phyloP scores from a whole-genome alignment of 2,797 vertebrate genomes.

The Selene dorsalis region DNA sequence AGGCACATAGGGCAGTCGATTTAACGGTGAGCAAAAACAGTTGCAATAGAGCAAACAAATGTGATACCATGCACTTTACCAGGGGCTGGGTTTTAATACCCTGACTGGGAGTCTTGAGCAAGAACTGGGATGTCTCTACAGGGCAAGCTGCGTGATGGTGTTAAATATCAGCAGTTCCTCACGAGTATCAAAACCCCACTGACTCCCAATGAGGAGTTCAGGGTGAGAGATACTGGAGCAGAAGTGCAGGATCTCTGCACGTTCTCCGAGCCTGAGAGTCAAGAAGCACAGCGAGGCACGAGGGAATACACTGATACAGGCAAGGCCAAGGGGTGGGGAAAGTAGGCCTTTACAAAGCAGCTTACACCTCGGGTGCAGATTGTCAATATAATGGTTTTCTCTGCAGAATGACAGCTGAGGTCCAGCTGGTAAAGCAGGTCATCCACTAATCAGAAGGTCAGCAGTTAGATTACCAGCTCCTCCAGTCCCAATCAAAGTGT shows the following conservation, averaged over 20 bases:
- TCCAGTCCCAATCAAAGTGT: no score
- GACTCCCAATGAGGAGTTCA: not conserved
- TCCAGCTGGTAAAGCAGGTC: no score
- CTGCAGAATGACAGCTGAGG: not conserved
- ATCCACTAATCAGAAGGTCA: no score
- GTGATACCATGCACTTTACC: not conserved
- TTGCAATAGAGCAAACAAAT: not conserved
- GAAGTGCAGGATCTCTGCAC: constrained; percentile 1
- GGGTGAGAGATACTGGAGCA: not conserved
- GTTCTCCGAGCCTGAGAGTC: not conserved
- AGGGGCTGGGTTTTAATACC: not conserved
- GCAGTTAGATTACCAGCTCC: no score
- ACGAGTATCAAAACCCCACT: not conserved
- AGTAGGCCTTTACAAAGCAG: not conserved
- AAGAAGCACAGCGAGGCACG: not conserved
- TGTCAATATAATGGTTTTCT: not conserved
- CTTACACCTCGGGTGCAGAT: not conserved
- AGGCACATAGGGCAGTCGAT: not conserved
- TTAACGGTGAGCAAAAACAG: not conserved
- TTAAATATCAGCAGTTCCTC: not conserved
- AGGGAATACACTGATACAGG: not conserved
- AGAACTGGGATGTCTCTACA: not conserved
- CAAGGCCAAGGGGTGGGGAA: constrained; percentile 1
- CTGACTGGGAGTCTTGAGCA: not conserved
- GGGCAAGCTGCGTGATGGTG: not conserved